These are phyloP conservation scores for Melinopterus prodromus DNA, from an alignment of 2,888 invertebrate genomes.

Conservation along the genomic window DNA sequence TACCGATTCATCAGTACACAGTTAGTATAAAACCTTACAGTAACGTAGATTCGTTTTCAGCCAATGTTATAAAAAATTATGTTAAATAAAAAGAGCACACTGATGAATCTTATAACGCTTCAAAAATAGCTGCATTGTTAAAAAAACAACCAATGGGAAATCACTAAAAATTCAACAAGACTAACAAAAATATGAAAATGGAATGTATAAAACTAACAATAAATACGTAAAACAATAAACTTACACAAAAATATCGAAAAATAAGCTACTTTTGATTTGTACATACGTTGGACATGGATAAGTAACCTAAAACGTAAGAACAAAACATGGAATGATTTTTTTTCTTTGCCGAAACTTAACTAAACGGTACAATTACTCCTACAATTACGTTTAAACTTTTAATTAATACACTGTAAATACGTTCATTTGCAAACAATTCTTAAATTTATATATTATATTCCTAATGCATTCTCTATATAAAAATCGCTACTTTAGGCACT, in stretches of 20 bases:
- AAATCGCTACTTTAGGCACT: not conserved
- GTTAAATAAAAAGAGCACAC: not conserved
- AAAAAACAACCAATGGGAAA: not conserved
- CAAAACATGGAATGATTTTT: not conserved
- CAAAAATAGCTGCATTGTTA: not conserved
- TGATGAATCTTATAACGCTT: not conserved
- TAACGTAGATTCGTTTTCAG: not conserved
- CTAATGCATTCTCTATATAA: not conserved
- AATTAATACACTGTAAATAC: not conserved
- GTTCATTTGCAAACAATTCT: slow-evolving; percentile 4
- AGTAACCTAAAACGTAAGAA: not conserved
- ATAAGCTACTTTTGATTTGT: slow-evolving; percentile 15
- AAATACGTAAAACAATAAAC: slow-evolving; percentile 24
- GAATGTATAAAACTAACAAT: slow-evolving; percentile 24
- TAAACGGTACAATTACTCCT: not conserved
- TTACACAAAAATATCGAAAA: slow-evolving; percentile 17
- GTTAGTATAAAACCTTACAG: slow-evolving; percentile 8
- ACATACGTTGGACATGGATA: not conserved
- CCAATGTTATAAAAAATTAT: too few relatives aligned
- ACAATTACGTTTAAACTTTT: slow-evolving; percentile 4
- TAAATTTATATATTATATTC: not conserved
- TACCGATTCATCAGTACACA: slow-evolving; percentile 26
- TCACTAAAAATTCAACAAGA: slow-evolving; percentile 7
- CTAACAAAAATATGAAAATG: slow-evolving; percentile 11
- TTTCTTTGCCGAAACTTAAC: not conserved